Percentiles rank a stretch among this genome's conserved stretches.
phyloP scores from a whole-genome alignment of 2,113 vertebrate species.

The Lucifuga dentata region DNA sequence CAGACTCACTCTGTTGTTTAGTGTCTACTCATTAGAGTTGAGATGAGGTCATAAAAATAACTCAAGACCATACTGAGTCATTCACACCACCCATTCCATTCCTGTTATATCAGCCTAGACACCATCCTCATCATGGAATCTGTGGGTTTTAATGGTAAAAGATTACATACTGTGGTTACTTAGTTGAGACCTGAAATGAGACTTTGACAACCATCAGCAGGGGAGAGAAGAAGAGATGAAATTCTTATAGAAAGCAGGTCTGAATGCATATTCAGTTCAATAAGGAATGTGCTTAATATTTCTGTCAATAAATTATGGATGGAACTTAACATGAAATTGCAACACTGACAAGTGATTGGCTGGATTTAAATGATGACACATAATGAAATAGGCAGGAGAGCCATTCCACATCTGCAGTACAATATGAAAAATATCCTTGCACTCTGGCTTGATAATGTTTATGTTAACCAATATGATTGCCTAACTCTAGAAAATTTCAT shows the following conservation, averaged over 20 bases:
- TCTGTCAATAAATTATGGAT: conserved; percentile 10
- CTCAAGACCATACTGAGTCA: conserved; percentile 6
- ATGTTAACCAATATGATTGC: background rate
- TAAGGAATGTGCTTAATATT: conserved; percentile 26
- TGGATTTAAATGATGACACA: conserved; percentile 11
- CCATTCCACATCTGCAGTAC: background rate
- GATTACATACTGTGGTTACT: background rate
- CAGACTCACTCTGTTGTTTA: conserved; percentile 37
- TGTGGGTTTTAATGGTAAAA: background rate
- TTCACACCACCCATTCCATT: conserved; percentile 5
- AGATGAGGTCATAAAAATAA: conserved; percentile 35
- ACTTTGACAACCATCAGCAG: background rate
- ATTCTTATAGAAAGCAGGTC: background rate
- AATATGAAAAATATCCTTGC: background rate
- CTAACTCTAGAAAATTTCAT: background rate
- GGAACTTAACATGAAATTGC: background rate
- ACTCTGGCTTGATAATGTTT: conserved; percentile 5
- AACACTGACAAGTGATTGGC: conserved; percentile 21
- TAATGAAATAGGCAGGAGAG: conserved; percentile 9
- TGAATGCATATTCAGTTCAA: conserved; percentile 20
- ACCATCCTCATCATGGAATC: background rate
- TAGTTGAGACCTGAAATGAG: background rate
- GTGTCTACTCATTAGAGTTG: conserved; percentile 43
- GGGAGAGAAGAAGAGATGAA: background rate
- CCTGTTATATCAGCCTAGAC: conserved; percentile 5